Evolutionary conservation across 2,113 vertebrate species (phyloP).

Genomic region (Passer montanus): DNA sequence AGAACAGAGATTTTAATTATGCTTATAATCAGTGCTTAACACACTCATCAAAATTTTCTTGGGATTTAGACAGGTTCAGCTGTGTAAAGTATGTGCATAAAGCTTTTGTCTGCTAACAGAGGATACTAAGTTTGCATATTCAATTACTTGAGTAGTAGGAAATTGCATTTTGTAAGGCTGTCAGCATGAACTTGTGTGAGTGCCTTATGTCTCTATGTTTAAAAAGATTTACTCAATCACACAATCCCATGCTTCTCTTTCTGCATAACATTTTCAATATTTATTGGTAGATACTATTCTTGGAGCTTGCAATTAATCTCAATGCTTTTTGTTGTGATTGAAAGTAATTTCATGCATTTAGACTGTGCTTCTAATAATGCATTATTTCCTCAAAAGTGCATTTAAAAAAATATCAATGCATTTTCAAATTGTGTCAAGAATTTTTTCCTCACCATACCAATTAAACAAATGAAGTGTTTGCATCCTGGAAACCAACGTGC

Average conservation of each 20-base stretch:
- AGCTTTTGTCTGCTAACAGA: not conserved
- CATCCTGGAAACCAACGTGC: not conserved
- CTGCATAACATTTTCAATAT: not conserved
- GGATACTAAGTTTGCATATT: not conserved
- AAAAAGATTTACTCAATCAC: not conserved
- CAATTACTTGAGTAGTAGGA: not conserved
- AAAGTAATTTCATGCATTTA: not conserved
- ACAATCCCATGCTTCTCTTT: not conserved
- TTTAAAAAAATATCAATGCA: not conserved
- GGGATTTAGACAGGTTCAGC: not conserved
- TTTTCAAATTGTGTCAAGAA: not conserved
- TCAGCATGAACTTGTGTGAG: not conserved
- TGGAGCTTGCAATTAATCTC: not conserved
- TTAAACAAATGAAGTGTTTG: slow-evolving; percentile 6
- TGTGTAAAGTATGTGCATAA: not conserved
- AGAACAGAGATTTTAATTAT: not conserved
- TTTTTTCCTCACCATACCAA: not conserved
- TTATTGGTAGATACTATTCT: not conserved
- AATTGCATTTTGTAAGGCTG: not conserved
- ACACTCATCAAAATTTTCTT: not conserved
- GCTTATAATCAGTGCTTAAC: not conserved
- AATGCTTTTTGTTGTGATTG: not conserved
- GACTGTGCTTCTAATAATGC: not conserved
- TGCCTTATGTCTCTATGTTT: not conserved
- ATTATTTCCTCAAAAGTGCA: not conserved